A percentile compares a stretch with the other conserved stretches of the same genome.
phyloP scores from a whole-genome alignment of 2,797 vertebrate species.

The Mergus octosetaceus region DNA sequence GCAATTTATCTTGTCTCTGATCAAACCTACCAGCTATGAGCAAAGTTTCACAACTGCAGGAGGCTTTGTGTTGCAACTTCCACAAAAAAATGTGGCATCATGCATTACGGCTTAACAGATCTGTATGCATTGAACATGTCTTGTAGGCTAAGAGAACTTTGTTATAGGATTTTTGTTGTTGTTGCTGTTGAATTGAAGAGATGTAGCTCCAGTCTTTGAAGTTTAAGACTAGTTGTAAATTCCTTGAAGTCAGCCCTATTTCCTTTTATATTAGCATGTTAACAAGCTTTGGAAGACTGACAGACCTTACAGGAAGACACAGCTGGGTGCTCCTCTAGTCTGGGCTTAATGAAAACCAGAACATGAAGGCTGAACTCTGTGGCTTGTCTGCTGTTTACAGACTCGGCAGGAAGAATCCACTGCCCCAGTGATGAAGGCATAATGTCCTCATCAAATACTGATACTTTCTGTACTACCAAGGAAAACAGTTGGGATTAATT shows the following conservation, averaged over 20 bases:
- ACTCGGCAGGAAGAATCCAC: slow-evolving; percentile 74
- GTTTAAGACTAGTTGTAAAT: slow-evolving; percentile 84
- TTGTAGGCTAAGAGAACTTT: slow-evolving; percentile 26
- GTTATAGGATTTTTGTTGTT: slow-evolving; percentile 31
- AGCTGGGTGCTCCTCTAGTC: slow-evolving; percentile 81
- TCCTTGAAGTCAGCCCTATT: slow-evolving; percentile 80
- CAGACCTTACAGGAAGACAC: slow-evolving; percentile 80
- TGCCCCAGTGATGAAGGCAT: slow-evolving; percentile 64
- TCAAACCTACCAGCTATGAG: slow-evolving; percentile 30
- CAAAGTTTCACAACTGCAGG: slow-evolving; percentile 55
- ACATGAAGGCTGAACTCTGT: slow-evolving; percentile 29
- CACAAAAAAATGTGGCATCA: neutral
- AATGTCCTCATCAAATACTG: slow-evolving; percentile 65
- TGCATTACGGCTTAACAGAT: neutral
- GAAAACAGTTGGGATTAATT: slow-evolving; percentile 81
- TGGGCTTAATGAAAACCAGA: slow-evolving; percentile 82
- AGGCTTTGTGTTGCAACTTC: slow-evolving; percentile 47
- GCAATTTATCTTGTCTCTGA: slow-evolving; percentile 51
- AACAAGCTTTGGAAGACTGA: slow-evolving; percentile 83
- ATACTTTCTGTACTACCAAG: slow-evolving; percentile 63
- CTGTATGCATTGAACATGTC: neutral
- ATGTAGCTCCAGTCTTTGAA: slow-evolving; percentile 79
- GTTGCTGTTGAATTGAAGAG: slow-evolving; percentile 31
- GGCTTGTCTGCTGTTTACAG: slow-evolving; percentile 76
- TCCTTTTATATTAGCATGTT: slow-evolving; percentile 85